Evolutionary conservation across 37 sponge, comb jelly and placozoan species (phyloP).

Genomic region (Oopsacas minuta): DNA sequence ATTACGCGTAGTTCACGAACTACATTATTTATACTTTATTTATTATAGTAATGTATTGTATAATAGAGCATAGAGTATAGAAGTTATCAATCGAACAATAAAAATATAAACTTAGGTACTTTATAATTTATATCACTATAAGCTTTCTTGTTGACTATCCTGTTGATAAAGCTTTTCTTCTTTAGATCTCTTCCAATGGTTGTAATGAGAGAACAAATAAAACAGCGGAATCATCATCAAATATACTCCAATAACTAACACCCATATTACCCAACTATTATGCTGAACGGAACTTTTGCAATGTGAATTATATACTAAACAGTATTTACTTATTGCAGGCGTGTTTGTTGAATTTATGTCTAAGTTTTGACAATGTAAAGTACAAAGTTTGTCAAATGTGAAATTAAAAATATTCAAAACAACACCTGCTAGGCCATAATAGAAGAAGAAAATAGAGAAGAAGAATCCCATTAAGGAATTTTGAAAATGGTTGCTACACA

Average conservation of each 20-base stretch:
- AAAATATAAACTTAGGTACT: too few relatives aligned
- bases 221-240: background rate
- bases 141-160: background rate
- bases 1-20: too few relatives aligned
- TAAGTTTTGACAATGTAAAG: background rate
- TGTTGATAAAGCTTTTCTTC: background rate
- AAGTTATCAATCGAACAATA: too few relatives aligned
- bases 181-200: background rate
- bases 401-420: background rate
- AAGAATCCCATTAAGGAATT: conserved; percentile 7
- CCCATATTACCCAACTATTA: background rate
- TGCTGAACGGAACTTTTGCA: background rate
- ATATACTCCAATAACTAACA: background rate
- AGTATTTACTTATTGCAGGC: background rate
- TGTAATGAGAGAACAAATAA: background rate
- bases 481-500: background rate
- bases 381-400: background rate
- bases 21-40: too few relatives aligned
- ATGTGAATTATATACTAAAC: background rate
- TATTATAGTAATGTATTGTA: too few relatives aligned
- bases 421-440: background rate
- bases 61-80: too few relatives aligned
- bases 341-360: background rate
- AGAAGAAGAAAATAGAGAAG: background rate
- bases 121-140: too few relatives aligned